These are phyloP conservation scores for Cirrhinus mrigala DNA, from an alignment of 2,797 vertebrate species.

Conservation along the genomic window DNA sequence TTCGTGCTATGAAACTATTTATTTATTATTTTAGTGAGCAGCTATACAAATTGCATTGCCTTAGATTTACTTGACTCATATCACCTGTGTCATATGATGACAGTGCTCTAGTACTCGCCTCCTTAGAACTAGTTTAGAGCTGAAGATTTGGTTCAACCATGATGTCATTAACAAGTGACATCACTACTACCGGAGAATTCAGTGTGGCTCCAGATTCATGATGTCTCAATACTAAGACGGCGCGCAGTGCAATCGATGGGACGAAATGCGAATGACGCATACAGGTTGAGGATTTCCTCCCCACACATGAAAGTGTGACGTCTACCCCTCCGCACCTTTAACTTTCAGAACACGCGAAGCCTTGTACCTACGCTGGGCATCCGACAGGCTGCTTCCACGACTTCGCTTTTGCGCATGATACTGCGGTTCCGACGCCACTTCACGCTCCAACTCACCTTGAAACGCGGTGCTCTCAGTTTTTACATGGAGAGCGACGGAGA, in stretches of 20 bases:
- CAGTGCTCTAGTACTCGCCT: neutral
- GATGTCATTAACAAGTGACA: conserved; percentile 32
- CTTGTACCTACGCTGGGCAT: neutral
- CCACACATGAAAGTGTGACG: neutral
- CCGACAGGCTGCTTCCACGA: conserved; percentile 48
- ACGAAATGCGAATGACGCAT: conserved; percentile 26
- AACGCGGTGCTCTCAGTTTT: conserved; percentile 73
- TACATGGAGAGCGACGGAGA: conserved; percentile 65
- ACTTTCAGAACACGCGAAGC: neutral
- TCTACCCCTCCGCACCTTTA: conserved; percentile 6
- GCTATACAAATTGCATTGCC: neutral
- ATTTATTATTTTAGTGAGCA: no score
- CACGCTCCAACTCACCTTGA: conserved; percentile 95
- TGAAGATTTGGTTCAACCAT: conserved; percentile 1
- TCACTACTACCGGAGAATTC: conserved; percentile 6
- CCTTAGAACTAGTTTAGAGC: neutral
- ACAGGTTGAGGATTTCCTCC: conserved; percentile 39
- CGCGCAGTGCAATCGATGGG: conserved; percentile 25
- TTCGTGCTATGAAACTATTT: neutral
- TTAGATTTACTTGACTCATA: neutral
- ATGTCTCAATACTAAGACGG: neutral
- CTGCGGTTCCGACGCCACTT: conserved; percentile 87
- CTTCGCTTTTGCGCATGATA: conserved; percentile 93
- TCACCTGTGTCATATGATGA: neutral
- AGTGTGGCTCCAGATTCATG: neutral